Base-by-base conservation (phyloP, 2,888 invertebrate genomes). In the Chironomus tentans region DNA sequence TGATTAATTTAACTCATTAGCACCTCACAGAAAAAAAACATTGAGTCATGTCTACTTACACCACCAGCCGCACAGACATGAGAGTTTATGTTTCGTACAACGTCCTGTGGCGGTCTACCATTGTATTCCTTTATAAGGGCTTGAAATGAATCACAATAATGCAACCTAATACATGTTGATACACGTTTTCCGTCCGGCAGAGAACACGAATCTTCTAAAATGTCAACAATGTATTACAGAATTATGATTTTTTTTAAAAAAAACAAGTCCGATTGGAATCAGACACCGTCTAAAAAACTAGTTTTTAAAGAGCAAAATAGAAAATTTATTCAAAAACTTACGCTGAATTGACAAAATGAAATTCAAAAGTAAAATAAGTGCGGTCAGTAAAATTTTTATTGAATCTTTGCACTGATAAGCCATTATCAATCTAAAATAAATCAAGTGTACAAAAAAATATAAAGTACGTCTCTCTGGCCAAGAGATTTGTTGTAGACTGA, bases 181-280 rank as follows among this genome's bases (percentile, higher is more conserved):
- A 21, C 13, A 15, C 12, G 28, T 5, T 18, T 47, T 15, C 46
- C 24, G 10, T 38, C 46, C 4, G 72, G 72, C 38, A 73, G 24
- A 7, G 28, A 22, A 21, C 72, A 73, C 3, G 71, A 6, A 13
- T 73, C 61, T 38, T 73, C 72, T 73, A 46, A 28, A 70, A 70
- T 56, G 18, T 56, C 15, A 56, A 56, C 5, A 56, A 56, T 4
- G 6, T 18, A 5, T n/a, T 18, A 56, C 0, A 5, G 7, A 18
- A 56, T n/a, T 50, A 5, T 50, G 13, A 24, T n/a, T n/a, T n/a
- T n/a, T n/a, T n/a, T n/a, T n/a, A n/a, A n/a, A n/a, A n/a, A n/a
- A n/a, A n/a, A n/a, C n/a, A n/a, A n/a, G n/a, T n/a, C n/a, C n/a
- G n/a, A n/a, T n/a, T 3, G 22, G 2, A 24, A 24, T 24, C 22